These are phyloP conservation scores for Cydia amplana DNA, from an alignment of 1,140 invertebrate genomes.

Conservation along the genomic window DNA sequence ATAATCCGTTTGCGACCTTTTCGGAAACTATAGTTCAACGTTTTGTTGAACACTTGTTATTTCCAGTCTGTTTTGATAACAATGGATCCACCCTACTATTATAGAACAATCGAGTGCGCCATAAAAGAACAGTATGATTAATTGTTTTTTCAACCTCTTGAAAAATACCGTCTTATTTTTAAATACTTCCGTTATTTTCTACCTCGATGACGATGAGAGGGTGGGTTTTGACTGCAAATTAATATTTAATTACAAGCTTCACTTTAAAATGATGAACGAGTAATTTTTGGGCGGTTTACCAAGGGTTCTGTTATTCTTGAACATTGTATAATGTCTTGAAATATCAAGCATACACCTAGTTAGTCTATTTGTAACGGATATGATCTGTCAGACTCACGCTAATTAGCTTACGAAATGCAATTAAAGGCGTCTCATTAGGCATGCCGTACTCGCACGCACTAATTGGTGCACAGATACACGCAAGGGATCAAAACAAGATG, in stretches of 20 bases:
- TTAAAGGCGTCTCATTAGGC: no score
- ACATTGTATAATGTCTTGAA: neutral
- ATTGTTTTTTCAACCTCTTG: slow-evolving; percentile 75
- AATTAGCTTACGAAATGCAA: no score
- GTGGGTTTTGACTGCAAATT: slow-evolving; percentile 71
- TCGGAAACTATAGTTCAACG: slow-evolving; percentile 44
- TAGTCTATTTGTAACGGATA: no score
- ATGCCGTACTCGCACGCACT: no score
- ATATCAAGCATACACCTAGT: no score
- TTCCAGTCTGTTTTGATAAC: slow-evolving; percentile 50
- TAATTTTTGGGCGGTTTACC: neutral
- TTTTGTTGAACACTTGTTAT: slow-evolving; percentile 45
- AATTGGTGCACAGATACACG: no score
- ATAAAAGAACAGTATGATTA: slow-evolving; percentile 75
- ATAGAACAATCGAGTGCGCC: slow-evolving; percentile 66
- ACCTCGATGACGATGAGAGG: slow-evolving; percentile 70
- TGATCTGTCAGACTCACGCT: no score
- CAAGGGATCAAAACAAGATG: no score
- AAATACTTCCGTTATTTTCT: slow-evolving; percentile 78
- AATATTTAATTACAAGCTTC: slow-evolving; percentile 69
- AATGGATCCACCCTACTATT: slow-evolving; percentile 61
- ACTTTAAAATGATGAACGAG: slow-evolving; percentile 29
- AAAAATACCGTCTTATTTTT: slow-evolving; percentile 76
- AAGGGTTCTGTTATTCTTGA: neutral
- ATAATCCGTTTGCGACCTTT: slow-evolving; percentile 33